These are phyloP conservation scores for Centrocercus urophasianus DNA, from an alignment of 2,113 vertebrate genomes.

Conservation along the genomic window DNA sequence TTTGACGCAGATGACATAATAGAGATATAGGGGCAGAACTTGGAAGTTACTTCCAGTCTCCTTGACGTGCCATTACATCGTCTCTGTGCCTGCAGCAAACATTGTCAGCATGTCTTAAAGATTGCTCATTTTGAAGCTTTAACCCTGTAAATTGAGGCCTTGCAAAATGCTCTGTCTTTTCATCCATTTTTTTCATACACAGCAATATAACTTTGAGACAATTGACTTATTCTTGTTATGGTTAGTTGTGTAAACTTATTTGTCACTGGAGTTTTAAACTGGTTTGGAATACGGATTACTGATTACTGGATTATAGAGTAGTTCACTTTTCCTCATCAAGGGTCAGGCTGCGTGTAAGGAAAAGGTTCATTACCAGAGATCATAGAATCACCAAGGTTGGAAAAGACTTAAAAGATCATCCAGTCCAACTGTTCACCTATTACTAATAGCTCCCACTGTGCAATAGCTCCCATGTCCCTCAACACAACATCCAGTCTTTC, in stretches of 20 bases:
- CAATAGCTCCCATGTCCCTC: too few relatives aligned
- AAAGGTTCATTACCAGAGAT: neutral
- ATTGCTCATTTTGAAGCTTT: neutral
- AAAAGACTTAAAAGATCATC: too few relatives aligned
- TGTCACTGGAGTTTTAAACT: neutral
- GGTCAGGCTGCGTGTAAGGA: neutral
- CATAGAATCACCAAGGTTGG: too few relatives aligned
- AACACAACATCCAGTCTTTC: too few relatives aligned
- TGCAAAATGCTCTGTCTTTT: neutral
- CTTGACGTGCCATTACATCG: neutral
- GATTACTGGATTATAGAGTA: neutral
- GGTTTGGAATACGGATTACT: neutral
- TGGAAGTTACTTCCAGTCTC: neutral
- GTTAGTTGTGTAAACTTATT: neutral
- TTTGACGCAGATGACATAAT: rapidly evolving
- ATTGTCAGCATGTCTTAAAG: neutral
- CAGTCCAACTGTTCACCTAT: too few relatives aligned
- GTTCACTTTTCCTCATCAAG: neutral
- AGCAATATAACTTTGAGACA: neutral
- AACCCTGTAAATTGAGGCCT: neutral
- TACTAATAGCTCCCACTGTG: too few relatives aligned
- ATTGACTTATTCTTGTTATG: neutral
- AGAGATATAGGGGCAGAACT: neutral
- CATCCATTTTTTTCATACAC: neutral
- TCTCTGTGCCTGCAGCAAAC: neutral